Evolutionary conservation across 2,888 invertebrate genomes (phyloP).

Genomic region (Chymomyza fuscimana): DNA sequence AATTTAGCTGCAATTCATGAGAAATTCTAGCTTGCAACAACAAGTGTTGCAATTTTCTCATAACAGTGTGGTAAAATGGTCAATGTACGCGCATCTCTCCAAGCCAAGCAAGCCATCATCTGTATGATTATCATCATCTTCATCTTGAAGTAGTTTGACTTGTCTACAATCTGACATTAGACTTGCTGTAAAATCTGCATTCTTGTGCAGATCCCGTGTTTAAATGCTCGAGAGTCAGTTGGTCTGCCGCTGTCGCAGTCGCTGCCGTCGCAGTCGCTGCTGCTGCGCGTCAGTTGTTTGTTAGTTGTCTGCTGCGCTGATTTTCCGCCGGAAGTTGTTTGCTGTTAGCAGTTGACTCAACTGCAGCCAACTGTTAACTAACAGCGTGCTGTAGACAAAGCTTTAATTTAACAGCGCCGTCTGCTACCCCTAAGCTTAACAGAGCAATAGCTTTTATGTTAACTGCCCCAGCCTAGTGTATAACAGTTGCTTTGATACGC

Average conservation of each 20-base stretch:
- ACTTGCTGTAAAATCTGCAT: constrained; percentile 71
- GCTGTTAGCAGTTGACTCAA: constrained; percentile 11
- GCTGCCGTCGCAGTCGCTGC: background rate
- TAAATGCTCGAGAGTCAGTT: constrained; percentile 42
- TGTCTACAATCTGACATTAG: constrained; percentile 39
- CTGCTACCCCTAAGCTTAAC: constrained; percentile 33
- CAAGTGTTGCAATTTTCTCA: constrained; percentile 69
- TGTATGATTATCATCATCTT: constrained; percentile 1
- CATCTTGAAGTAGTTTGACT: constrained; percentile 61
- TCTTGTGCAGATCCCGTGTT: constrained; percentile 49
- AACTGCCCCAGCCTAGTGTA: constrained; percentile 45
- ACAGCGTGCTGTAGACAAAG: background rate
- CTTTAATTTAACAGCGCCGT: background rate
- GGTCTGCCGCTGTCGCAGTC: background rate
- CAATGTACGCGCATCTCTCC: constrained; percentile 57
- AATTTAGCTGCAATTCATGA: constrained; percentile 70
- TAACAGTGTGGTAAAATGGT: constrained; percentile 61
- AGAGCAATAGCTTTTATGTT: constrained; percentile 58
- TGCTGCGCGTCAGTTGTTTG: constrained; percentile 51
- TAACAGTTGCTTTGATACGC: constrained; percentile 48
- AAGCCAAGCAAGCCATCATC: constrained; percentile 1
- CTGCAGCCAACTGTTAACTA: constrained; percentile 18
- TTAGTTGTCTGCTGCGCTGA: constrained; percentile 64
- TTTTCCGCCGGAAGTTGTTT: constrained; percentile 70
- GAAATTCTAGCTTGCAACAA: constrained; percentile 44